Evolutionary conservation across 2,797 vertebrate species (phyloP).

Genomic region (Leptodactylus fallax): DNA sequence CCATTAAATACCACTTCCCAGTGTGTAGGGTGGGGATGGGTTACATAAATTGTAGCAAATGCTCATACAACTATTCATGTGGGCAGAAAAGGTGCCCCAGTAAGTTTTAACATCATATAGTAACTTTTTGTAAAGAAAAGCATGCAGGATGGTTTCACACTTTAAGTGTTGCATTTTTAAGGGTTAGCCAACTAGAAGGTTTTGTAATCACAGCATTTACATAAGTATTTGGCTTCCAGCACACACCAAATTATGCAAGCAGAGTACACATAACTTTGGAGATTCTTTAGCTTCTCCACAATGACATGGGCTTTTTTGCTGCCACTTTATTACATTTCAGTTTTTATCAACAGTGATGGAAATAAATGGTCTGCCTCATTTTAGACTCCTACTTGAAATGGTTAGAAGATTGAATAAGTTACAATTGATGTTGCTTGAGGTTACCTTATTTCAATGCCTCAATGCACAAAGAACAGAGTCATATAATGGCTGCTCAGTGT

Average conservation of each 20-base stretch:
- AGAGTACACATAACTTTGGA: not conserved
- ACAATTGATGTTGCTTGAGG: too few species aligned
- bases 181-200: not conserved
- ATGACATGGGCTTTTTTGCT: too few species aligned
- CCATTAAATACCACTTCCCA: too few species aligned
- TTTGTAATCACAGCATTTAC: not conserved
- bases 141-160: not conserved
- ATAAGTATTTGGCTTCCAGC: not conserved
- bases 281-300: not conserved
- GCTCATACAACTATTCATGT: too few species aligned
- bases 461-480: too few species aligned
- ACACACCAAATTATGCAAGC: not conserved
- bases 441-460: too few species aligned
- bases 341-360: not conserved
- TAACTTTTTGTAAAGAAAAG: not conserved
- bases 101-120: not conserved
- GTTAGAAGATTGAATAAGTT: too few species aligned
- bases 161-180: not conserved
- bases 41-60: too few species aligned
- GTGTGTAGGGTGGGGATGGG: too few species aligned
- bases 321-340: not conserved
- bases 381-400: too few species aligned
- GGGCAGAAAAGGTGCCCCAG: not conserved
- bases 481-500: too few species aligned
- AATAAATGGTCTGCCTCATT: not conserved